Evolutionary conservation across 1,140 invertebrate species (phyloP).

Genomic region (Orius insidiosus): DNA sequence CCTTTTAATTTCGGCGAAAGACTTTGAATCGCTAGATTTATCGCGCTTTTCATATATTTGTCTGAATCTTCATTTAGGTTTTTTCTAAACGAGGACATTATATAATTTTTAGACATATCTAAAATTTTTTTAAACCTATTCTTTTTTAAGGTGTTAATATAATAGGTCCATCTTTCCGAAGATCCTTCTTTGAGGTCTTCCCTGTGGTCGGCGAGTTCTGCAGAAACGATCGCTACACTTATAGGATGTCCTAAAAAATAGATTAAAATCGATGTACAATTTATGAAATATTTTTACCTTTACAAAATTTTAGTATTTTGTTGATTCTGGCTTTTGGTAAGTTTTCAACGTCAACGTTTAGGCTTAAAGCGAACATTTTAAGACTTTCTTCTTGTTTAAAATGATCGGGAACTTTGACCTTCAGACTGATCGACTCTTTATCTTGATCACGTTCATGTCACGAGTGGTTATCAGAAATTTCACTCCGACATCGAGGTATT

Average conservation of each 20-base stretch:
- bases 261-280: neutral
- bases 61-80: no score
- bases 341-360: neutral
- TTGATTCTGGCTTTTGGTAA: neutral
- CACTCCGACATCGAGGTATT: constrained; percentile 46
- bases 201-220: no score
- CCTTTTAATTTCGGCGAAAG: constrained; percentile 20
- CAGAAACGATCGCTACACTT: no score
- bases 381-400: neutral
- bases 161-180: no score
- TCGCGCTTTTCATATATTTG: no score
- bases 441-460: constrained; percentile 31
- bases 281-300: no score
- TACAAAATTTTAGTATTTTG: no score
- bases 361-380: neutral
- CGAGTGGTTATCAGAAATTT: constrained; percentile 47
- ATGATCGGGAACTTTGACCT: neutral
- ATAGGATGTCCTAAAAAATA: neutral
- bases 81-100: no score
- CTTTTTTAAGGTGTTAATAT: no score
- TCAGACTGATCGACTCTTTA: neutral
- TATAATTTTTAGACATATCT: no score
- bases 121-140: no score
- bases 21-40: neutral
- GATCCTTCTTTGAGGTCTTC: no score